Conservation (phyloP, 1,140 invertebrate genomes). For the Scaptomyza montana region DNA sequence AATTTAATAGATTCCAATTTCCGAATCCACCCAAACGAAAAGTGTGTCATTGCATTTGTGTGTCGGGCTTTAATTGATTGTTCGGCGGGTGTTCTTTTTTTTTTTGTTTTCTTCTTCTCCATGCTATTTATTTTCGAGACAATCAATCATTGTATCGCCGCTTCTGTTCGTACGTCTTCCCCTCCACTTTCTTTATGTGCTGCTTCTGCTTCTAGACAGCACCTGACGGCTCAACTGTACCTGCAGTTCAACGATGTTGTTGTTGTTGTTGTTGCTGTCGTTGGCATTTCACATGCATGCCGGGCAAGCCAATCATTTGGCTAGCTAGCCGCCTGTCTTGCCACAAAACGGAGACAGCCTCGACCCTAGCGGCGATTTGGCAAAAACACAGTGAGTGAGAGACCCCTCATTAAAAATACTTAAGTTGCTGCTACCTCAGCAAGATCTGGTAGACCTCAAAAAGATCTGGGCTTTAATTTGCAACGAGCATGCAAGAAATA, state of each 20-base stretch:
- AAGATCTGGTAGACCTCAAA: constrained; percentile 16
- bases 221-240: constrained; percentile 46
- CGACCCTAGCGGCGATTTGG: constrained; percentile 42
- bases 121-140: constrained; percentile 19
- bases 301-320: constrained; percentile 16
- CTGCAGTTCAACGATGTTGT: neutral
- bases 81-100: constrained; percentile 20
- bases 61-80: constrained; percentile 62
- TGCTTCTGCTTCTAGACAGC: constrained; percentile 2
- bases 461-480: constrained; percentile 64
- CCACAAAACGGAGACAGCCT: constrained; percentile 9
- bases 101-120: neutral
- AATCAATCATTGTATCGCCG: constrained; percentile 61
- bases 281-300: constrained; percentile 6
- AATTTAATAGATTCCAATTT: constrained; percentile 28
- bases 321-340: constrained; percentile 4
- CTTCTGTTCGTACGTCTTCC: neutral
- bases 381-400: neutral
- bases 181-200: neutral
- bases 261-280: neutral
- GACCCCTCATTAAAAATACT: constrained; percentile 77
- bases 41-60: constrained; percentile 66
- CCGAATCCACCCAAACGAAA: constrained; percentile 28
- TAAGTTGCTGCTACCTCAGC: constrained; percentile 61
- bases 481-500: constrained; percentile 74